Base-by-base conservation (phyloP, 2,888 invertebrate genomes). In the Hirtodrosophila cameraria region DNA sequence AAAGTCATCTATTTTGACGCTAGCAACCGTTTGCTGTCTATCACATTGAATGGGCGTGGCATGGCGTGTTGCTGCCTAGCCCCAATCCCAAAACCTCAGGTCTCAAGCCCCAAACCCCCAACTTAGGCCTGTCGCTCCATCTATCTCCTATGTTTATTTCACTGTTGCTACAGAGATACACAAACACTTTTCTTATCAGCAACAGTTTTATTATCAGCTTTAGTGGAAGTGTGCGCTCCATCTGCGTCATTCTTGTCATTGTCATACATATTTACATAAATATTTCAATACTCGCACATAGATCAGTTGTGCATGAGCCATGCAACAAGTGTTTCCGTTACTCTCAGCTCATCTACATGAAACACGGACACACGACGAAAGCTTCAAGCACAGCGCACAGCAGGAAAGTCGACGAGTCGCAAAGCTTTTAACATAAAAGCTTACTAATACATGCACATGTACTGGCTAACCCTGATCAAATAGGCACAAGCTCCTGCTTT, bases 21-120 rank as follows among this genome's bases (percentile, higher is more conserved):
- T 77, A 68, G 63, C 79, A 78, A 73, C 71, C 59, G 42, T 35
- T 41, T 49, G 50, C 53, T 53, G 65, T 65, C 69, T 73, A 76
- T 73, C 74, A 43, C 3, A 23, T 18, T 7, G n/a, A 27, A 33
- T 33, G 55, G 71, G 57, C 58, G 41, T 48, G 18, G 54, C 49
- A 53, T 73, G 52, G 66, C 75, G 62, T 74, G 74, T 74, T 74
- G 67, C 67, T 41, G 63, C 25, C 58, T 27, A 15, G 12, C 16
- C 49, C 23, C 36, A 43, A 23, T 45, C 43, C 16, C 36, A 30
- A 28, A 46, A 18, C 8, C 28, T n/a, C n/a, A n/a, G n/a, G n/a
- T n/a, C n/a, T n/a, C n/a, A n/a, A n/a, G n/a, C n/a, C n/a, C n/a
- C n/a, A n/a, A n/a, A n/a, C n/a, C n/a, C n/a, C n/a, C n/a, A n/a